Base-by-base conservation (phyloP, 1,140 invertebrate species). In the Drosophila elegans region DNA sequence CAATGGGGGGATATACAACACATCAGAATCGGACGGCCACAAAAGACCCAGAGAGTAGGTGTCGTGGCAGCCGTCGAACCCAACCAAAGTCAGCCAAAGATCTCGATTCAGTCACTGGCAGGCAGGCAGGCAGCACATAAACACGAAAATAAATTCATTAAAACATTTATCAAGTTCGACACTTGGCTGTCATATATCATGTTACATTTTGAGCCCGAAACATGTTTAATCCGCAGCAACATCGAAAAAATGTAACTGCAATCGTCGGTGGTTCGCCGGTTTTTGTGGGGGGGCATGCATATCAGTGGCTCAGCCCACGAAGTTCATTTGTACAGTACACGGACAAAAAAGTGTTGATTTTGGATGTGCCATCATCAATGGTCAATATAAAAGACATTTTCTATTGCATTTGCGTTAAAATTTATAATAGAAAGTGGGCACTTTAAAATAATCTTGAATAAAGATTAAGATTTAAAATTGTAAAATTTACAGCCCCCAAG, bases 101-200 rank as follows among this genome's bases (percentile, higher is more conserved):
- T 71, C 64, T 71, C 68, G 68, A 71, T 49, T 57, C 68, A 46
- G 41, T 68, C 61, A 64, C 27, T 44, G 12, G 12, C 29, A 2
- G 55, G 11, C 46, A 25, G 25, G 62, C 67, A 46, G 59, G 49
- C 59, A 80, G 74, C 86, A 82, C 83, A 86, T 69, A 75, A 86
- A 86, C 82, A 86, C 63, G 82, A 88, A 86, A 86, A 88, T 88
- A 88, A 89, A 88, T 88, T 77, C 84, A 89, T 89, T 88, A 83
- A 89, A 88, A 78, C 84, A 88, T 88, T 88, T 88, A 88, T 88
- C 84, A 88, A 88, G 80, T 88, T 89, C 79, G 84, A 88, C 84
- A 88, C 84, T 80, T 71, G 79, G 56, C 73, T 89, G 84, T 88
- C 84, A 88, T 88, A 88, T 88, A 88, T 88, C 84, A 89, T 89